Evolutionary conservation across 2,888 invertebrate genomes (phyloP).

Genomic region (Dryadula phaetusa): DNA sequence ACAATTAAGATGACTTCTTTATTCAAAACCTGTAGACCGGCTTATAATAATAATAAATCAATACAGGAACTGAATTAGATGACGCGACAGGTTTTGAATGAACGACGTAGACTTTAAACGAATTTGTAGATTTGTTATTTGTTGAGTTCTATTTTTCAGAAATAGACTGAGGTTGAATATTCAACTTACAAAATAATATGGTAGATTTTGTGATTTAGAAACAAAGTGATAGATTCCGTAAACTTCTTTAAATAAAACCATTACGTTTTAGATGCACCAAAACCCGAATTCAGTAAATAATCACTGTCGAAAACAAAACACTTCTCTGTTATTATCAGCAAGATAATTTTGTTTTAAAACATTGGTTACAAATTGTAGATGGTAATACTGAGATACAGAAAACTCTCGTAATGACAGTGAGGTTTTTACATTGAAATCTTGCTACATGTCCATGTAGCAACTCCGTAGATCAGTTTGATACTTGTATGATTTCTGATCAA

Average conservation of each 20-base stretch:
- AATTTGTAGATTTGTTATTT: constrained; percentile 54
- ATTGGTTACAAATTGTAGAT: constrained; percentile 41
- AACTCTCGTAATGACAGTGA: constrained; percentile 57
- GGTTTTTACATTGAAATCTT: constrained; percentile 64
- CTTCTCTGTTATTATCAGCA: constrained; percentile 18
- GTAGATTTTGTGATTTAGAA: constrained; percentile 41
- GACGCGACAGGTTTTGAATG: constrained; percentile 80
- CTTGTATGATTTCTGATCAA: constrained; percentile 70
- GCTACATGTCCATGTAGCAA: constrained; percentile 62
- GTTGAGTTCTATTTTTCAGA: constrained; percentile 55
- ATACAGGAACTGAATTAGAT: constrained; percentile 79
- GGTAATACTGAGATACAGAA: constrained; percentile 14
- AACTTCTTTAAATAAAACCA: constrained; percentile 1
- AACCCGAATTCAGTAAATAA: constrained; percentile 16
- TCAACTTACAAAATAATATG: constrained; percentile 38
- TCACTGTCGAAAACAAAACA: constrained; percentile 22
- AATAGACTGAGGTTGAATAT: constrained; percentile 55
- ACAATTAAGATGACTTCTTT: constrained; percentile 77
- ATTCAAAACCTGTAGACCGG: constrained; percentile 82
- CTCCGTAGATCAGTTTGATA: constrained; percentile 75
- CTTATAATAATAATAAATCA: constrained; percentile 63
- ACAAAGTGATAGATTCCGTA: constrained; percentile 30
- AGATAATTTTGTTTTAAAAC: constrained; percentile 49
- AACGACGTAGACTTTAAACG: constrained; percentile 73
- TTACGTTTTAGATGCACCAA: constrained; percentile 29